These are phyloP conservation scores for Hoplostethus atlanticus DNA, from an alignment of 2,797 vertebrate species.

Conservation along the genomic window DNA sequence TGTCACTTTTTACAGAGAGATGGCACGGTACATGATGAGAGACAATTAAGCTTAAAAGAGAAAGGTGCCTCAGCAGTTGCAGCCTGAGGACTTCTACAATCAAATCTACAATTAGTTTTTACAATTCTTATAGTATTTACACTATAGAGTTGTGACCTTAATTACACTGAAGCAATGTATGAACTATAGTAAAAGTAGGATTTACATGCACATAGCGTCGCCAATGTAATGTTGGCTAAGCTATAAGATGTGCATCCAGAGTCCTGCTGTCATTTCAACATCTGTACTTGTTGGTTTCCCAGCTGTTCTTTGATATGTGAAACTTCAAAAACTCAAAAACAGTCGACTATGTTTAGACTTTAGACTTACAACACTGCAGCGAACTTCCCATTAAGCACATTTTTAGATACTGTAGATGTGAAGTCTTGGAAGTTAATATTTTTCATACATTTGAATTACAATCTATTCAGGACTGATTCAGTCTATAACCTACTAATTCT, in stretches of 20 bases:
- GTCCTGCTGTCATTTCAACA: background rate
- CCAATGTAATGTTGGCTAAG: background rate
- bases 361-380: background rate
- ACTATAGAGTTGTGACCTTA: too few relatives aligned
- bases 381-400: background rate
- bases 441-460: constrained; percentile 27
- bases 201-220: background rate
- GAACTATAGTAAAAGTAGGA: background rate
- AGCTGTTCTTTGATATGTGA: background rate
- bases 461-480: constrained; percentile 28
- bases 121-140: too few relatives aligned
- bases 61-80: constrained; percentile 18
- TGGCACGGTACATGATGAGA: constrained; percentile 21
- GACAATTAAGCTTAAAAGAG: constrained; percentile 49
- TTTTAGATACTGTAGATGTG: background rate
- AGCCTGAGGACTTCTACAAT: background rate
- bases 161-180: background rate
- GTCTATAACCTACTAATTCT: constrained; percentile 33
- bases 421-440: background rate
- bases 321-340: too few relatives aligned
- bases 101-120: background rate
- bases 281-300: background rate
- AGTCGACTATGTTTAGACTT: constrained; percentile 23
- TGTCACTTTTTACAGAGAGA: constrained; percentile 26
- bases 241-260: background rate